Base-by-base conservation (phyloP, 2,888 invertebrate genomes). In the Notodonta dromedarius region DNA sequence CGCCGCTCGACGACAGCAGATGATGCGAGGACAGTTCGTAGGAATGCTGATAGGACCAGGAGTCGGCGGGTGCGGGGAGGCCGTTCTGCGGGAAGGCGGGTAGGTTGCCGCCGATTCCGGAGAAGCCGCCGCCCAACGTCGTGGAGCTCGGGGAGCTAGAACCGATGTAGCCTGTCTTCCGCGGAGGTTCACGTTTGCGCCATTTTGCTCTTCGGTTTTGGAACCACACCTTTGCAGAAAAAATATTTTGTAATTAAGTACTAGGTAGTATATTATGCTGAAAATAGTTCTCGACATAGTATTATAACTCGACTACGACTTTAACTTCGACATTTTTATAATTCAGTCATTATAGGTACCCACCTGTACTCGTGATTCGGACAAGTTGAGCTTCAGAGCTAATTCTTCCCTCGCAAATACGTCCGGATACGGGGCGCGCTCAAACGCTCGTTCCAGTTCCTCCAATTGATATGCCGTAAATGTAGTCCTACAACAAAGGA, bases 381-480 rank as follows among this genome's bases (percentile, higher is more conserved):
- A 98, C 35, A 99, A 94, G 79, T 97, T 97, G 60, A 99, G 94
- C 85, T 98, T 98, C 53, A 98, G 94, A 57, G 99, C 99, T 62
- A 99, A 92, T 85, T 98, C 98, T 86, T 99, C 98, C 62, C 99
- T 94, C 2, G 98, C 98, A 82, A 98, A 98, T 0, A 99, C 98
- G 86, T 99, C 99, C 0, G 99, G 99, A 83, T 99, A 99, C 0
- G 99, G 99, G 0, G 98, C 99, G 46, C 98, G 94, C 85, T 99
- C 98, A 83, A 99, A 99, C 0, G 98, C 98, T 55, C 98, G 94
- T 85, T 99, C 99, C 79, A 99, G 88, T 81, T 98, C 98, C 84
- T 98, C 98, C 66, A 99, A 91, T 86, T 99, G 99, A 83, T 97
- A 98, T 0, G 98, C 98, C 6, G 98, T 98, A 83, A 99, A 99